Conservation (phyloP, 2,113 vertebrate genomes). For the Petromus typicus region DNA sequence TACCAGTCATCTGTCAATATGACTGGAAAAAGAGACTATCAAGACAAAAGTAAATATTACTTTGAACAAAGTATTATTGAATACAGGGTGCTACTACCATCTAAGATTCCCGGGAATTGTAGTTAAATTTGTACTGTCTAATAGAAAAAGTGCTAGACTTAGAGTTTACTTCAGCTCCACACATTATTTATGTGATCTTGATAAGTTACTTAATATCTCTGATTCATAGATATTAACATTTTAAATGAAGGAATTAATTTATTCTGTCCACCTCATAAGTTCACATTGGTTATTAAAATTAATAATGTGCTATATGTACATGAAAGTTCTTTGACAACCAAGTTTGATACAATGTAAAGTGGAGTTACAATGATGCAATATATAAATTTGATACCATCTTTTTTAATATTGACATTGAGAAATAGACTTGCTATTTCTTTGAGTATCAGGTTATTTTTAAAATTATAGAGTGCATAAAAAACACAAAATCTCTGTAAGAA, state of each 20-base stretch:
- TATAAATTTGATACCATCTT: constrained; percentile 14
- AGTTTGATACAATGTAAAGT: not conserved
- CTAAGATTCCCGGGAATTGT: constrained; percentile 20
- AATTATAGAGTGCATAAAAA: constrained; percentile 1
- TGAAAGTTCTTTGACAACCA: not conserved
- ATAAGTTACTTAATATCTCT: constrained; percentile 5
- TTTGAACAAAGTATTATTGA: not conserved
- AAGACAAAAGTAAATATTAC: not conserved
- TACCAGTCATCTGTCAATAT: constrained; percentile 37
- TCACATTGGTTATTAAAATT: constrained; percentile 50
- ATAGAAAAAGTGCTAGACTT: not conserved
- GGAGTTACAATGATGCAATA: not conserved
- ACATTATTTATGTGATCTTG: not conserved
- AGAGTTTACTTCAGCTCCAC: not conserved
- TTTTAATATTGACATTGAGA: constrained; percentile 3
- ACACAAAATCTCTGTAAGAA: constrained; percentile 18
- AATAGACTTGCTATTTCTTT: not conserved
- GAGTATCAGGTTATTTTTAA: not conserved
- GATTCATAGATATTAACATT: not conserved
- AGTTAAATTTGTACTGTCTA: not conserved
- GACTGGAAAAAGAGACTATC: constrained; percentile 1
- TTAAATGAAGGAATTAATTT: constrained; percentile 36
- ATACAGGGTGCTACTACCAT: not conserved
- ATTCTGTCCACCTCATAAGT: not conserved
- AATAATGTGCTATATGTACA: not conserved